Evolutionary conservation across 2,113 vertebrate genomes (phyloP).

Genomic region (Alligator mississippiensis): DNA sequence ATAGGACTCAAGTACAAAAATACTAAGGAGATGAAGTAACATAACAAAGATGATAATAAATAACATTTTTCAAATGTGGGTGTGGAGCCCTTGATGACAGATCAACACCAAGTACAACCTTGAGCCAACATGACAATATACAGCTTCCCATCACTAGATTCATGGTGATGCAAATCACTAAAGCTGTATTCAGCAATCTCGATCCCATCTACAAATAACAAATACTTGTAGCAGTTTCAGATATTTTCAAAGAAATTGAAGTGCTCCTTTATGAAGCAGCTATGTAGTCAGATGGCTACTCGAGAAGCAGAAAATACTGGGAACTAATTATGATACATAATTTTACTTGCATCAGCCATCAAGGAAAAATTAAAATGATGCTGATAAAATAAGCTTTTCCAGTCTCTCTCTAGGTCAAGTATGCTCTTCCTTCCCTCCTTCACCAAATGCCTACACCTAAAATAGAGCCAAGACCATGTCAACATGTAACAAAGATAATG

Average conservation of each 20-base stretch:
- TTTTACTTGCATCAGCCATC: not conserved
- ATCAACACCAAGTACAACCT: not conserved
- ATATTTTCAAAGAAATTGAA: not conserved
- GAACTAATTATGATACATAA: not conserved
- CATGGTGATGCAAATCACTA: not conserved
- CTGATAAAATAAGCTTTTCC: not conserved
- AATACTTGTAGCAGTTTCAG: not conserved
- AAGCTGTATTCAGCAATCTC: not conserved
- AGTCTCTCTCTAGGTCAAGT: not conserved
- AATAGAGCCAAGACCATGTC: not conserved
- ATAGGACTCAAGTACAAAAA: not conserved
- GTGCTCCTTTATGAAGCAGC: no score
- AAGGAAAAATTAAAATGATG: not conserved
- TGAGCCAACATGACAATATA: not conserved
- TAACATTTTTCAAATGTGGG: not conserved
- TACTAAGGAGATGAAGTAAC: not conserved
- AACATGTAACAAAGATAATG: constrained; percentile 4
- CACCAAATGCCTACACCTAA: not conserved
- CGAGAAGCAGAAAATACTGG: not conserved
- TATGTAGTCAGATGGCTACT: not conserved
- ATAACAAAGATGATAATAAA: not conserved
- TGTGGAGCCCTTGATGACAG: not conserved
- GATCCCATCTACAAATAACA: not conserved
- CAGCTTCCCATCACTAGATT: not conserved
- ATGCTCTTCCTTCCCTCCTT: no score